These are phyloP conservation scores for Stercorarius parasiticus DNA, from an alignment of 2,113 vertebrate species.

Conservation along the genomic window DNA sequence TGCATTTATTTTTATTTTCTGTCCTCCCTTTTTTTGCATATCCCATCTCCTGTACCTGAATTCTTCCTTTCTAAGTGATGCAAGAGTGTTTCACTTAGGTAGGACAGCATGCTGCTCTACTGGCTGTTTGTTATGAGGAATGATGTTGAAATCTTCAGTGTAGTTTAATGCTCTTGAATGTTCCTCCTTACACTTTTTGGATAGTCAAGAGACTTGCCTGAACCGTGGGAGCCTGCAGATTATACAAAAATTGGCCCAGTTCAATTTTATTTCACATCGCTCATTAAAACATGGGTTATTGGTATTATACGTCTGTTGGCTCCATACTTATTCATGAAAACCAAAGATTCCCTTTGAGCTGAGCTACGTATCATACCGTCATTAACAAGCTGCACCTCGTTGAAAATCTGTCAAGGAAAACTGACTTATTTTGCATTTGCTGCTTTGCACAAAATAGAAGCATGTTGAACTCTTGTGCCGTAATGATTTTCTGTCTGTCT, in stretches of 20 bases:
- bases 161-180: not conserved
- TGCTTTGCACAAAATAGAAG: constrained; percentile 28
- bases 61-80: not conserved
- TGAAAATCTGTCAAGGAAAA: constrained; percentile 33
- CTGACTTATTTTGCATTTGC: constrained; percentile 17
- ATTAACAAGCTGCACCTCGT: not conserved
- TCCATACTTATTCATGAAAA: not conserved
- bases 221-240: not conserved
- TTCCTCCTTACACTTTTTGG: not conserved
- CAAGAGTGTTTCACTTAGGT: not conserved
- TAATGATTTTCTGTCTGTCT: constrained; percentile 66
- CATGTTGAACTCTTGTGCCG: not conserved
- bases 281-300: not conserved
- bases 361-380: not conserved
- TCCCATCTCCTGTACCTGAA: not conserved
- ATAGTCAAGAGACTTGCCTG: not conserved
- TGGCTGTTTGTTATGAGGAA: not conserved
- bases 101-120: not conserved
- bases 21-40: not conserved
- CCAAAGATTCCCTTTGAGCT: not conserved
- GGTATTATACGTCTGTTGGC: not conserved
- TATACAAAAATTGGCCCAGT: not conserved
- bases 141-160: not conserved
- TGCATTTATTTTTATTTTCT: not conserved
- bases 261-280: not conserved